phyloP scores from a whole-genome alignment of 2,113 vertebrate genomes.

The Chionodraco myersi region DNA sequence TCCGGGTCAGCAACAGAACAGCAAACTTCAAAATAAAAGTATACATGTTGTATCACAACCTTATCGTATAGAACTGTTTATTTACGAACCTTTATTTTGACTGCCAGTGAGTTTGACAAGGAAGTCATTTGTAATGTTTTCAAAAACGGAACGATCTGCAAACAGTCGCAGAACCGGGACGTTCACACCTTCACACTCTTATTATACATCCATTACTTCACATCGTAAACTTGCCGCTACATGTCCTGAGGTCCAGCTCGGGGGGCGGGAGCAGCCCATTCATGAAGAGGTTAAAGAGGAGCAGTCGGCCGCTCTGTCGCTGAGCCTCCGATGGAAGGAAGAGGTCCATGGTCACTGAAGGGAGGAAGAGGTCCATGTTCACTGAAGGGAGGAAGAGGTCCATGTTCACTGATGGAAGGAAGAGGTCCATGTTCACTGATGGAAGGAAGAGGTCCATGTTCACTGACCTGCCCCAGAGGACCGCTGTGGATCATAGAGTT shows the following conservation, averaged over 20 bases:
- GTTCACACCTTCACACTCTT: background rate
- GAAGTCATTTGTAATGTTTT: conserved; percentile 37
- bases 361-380: too few species aligned
- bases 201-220: too few species aligned
- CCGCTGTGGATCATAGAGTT: conserved; percentile 80
- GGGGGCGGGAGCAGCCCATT: background rate
- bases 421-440: conserved; percentile 22
- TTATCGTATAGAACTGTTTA: fast-evolving
- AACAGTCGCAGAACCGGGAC: background rate
- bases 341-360: background rate
- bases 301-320: background rate
- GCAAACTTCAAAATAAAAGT: conserved; percentile 60
- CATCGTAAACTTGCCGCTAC: conserved; percentile 42
- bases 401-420: too few species aligned
- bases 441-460: conserved; percentile 19
- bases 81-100: conserved; percentile 53
- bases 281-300: background rate
- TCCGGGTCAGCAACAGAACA: conserved; percentile 7
- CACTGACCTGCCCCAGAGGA: conserved; percentile 25
- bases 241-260: conserved; percentile 55
- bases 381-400: too few species aligned
- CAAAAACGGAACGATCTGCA: background rate
- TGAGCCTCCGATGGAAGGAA: conserved; percentile 41
- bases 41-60: fast-evolving
- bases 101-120: background rate